phyloP scores from a whole-genome alignment of 2,797 vertebrate species.

The Malurus splendens region DNA sequence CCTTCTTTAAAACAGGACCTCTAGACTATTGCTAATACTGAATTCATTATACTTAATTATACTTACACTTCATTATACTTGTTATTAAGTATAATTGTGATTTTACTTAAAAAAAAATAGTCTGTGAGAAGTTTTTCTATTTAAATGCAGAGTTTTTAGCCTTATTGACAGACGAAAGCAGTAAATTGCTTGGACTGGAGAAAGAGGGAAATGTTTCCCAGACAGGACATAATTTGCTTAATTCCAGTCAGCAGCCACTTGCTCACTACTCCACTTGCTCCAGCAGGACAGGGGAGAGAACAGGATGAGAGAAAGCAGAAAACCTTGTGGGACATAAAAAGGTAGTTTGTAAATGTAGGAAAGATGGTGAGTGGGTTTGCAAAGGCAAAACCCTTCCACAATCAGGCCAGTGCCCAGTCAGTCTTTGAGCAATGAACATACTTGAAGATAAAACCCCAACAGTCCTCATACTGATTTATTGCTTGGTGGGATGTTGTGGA shows the following conservation, averaged over 20 bases:
- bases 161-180: not conserved
- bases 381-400: not conserved
- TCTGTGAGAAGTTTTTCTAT: not conserved
- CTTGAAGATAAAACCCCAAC: rapidly evolving
- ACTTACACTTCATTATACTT: too few species aligned
- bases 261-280: rapidly evolving
- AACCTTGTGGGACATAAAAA: not conserved
- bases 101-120: not conserved
- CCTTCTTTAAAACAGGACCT: not conserved
- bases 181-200: not conserved
- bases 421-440: not conserved
- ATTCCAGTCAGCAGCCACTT: not conserved
- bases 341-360: not conserved
- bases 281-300: not conserved
- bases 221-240: not conserved
- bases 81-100: not conserved
- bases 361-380: not conserved
- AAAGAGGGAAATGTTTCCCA: not conserved
- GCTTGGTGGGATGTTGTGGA: not conserved
- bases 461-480: not conserved
- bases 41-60: not conserved
- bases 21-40: not conserved
- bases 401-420: not conserved
- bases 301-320: not conserved
- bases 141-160: not conserved